Conservation (phyloP, 53 echinoderm and acorn worm species). For the Holothuria scabra region DNA sequence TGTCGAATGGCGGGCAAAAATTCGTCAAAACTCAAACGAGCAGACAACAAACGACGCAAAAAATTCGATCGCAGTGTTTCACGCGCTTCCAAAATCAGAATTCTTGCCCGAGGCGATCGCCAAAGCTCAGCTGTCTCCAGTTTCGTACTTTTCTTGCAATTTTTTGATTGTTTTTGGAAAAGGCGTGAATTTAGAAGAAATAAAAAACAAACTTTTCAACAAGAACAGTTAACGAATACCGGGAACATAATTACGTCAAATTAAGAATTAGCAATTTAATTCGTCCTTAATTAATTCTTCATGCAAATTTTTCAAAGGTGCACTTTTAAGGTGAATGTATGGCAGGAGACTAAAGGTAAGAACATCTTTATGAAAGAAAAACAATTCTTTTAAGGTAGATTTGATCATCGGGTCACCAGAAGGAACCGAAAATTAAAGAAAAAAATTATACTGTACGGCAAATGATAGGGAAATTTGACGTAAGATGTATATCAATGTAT, state of each 20-base stretch:
- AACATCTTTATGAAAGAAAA: no score
- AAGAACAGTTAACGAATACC: conserved; percentile 27
- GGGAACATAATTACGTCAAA: conserved; percentile 50
- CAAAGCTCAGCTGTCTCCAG: conserved; percentile 42
- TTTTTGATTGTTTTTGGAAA: conserved; percentile 42
- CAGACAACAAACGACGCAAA: conserved; percentile 47
- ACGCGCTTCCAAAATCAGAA: conserved; percentile 48
- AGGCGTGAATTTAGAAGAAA: conserved; percentile 47
- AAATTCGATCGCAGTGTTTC: conserved; percentile 45
- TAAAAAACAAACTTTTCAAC: conserved; percentile 39
- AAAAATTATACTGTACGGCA: no score
- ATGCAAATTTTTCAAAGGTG: conserved; percentile 35
- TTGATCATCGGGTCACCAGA: no score
- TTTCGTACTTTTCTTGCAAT: conserved; percentile 38
- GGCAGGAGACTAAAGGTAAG: not conserved
- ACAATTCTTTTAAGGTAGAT: no score
- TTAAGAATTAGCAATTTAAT: conserved; percentile 53
- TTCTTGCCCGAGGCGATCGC: conserved; percentile 44
- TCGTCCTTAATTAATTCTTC: conserved; percentile 45
- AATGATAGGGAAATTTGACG: no score
- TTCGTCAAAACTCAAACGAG: conserved; percentile 49
- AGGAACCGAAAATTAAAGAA: no score
- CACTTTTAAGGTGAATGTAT: conserved; percentile 46
- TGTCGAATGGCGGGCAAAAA: conserved; percentile 52
- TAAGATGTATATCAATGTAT: no score